Percentiles rank a stretch among this genome's conserved stretches.
Conservation (phyloP, 1,140 invertebrate genomes). For the Catajapyx aquilonaris region DNA sequence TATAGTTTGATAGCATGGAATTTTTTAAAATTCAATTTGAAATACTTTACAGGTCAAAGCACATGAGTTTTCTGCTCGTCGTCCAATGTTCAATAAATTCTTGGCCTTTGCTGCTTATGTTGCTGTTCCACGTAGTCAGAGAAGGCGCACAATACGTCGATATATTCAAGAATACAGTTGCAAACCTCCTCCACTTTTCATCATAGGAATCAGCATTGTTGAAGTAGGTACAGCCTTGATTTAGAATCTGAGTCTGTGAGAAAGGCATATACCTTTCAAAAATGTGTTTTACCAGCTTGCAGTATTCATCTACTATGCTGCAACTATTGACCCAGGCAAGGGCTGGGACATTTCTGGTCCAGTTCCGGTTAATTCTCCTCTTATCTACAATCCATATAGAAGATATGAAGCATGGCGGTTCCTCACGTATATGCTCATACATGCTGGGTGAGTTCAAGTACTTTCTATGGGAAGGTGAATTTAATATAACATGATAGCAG, state of each 20-base stretch:
- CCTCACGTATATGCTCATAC: constrained; percentile 90
- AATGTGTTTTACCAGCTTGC: background rate
- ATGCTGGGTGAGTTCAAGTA: constrained; percentile 75
- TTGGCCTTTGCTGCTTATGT: too few relatives aligned
- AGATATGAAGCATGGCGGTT: constrained; percentile 81
- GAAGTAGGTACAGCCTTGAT: constrained; percentile 17
- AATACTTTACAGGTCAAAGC: too few relatives aligned
- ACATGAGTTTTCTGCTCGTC: too few relatives aligned
- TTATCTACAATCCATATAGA: constrained; percentile 79
- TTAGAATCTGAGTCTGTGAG: background rate
- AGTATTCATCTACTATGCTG: constrained; percentile 4
- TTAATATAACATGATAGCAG: too few relatives aligned
- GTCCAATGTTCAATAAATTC: too few relatives aligned
- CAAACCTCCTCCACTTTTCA: constrained; percentile 63
- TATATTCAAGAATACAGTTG: constrained; percentile 72
- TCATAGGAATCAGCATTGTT: constrained; percentile 34
- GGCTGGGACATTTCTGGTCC: constrained; percentile 21
- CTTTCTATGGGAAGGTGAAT: too few relatives aligned
- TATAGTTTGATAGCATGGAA: too few relatives aligned
- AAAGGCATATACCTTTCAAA: constrained; percentile 2
- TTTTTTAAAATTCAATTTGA: too few relatives aligned
- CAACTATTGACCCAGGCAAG: constrained; percentile 20
- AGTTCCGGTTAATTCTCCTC: constrained; percentile 47
- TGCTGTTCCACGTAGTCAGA: too few relatives aligned
- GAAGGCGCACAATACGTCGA: too few relatives aligned